Conservation (phyloP, 2,888 invertebrate species). For the Archips xylosteana region DNA sequence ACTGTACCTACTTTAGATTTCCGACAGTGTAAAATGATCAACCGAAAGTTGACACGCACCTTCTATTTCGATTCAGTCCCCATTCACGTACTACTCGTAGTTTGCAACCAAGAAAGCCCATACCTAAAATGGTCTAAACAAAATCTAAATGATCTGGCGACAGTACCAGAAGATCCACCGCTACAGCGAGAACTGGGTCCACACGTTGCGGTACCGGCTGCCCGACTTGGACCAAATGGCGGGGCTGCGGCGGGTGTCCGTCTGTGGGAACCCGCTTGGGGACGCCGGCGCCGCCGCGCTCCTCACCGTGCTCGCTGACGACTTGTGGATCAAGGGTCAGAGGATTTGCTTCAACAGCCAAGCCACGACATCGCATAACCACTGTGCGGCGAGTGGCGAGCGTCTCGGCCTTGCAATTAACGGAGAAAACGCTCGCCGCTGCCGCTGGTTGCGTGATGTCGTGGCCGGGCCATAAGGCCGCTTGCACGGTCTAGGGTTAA, state of each 20-base stretch:
- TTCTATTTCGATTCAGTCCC: too few relatives aligned
- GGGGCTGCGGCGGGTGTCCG: conserved; percentile 88
- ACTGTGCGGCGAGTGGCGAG: too few relatives aligned
- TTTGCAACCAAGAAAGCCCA: not conserved
- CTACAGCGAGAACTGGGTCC: conserved; percentile 93
- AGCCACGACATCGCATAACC: too few relatives aligned
- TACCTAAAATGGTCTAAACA: not conserved
- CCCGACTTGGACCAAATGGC: conserved; percentile 90
- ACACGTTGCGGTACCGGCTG: conserved; percentile 90
- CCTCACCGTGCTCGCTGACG: conserved; percentile 89
- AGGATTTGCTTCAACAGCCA: too few relatives aligned
- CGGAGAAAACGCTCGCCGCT: too few relatives aligned
- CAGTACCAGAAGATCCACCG: conserved; percentile 89
- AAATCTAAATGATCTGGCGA: conserved; percentile 43
- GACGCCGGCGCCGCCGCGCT: conserved; percentile 87
- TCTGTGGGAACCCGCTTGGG: conserved; percentile 90
- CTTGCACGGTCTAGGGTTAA: too few relatives aligned
- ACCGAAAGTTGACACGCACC: too few relatives aligned
- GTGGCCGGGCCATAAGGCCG: too few relatives aligned
- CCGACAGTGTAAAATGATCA: too few relatives aligned
- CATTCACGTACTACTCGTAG: not conserved
- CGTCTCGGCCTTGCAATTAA: too few relatives aligned
- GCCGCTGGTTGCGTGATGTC: too few relatives aligned
- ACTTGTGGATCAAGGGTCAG: conserved; percentile 91
- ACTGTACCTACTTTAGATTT: too few relatives aligned